Evolutionary conservation across 1,140 invertebrate species (phyloP).

Genomic region (Uloborus diversus): DNA sequence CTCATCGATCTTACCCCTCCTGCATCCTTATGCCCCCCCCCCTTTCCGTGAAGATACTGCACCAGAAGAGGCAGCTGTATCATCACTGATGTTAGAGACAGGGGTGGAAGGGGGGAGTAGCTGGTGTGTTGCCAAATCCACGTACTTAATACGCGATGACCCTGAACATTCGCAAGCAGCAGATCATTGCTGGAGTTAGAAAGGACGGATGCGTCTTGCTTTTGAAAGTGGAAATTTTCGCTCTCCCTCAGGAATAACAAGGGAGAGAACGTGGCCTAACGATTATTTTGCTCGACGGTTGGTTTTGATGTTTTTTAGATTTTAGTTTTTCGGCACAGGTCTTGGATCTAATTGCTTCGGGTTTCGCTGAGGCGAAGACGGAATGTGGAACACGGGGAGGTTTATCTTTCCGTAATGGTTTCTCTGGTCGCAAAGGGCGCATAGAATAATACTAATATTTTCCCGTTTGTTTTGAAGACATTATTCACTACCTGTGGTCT

Average conservation of each 20-base stretch:
- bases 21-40: background rate
- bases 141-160: conserved; percentile 52
- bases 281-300: conserved; percentile 32
- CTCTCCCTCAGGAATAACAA: conserved; percentile 3
- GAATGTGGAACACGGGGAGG: too few species aligned
- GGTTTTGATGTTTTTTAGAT: too few species aligned
- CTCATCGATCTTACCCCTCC: conserved; percentile 28
- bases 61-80: conserved; percentile 28
- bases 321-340: too few species aligned
- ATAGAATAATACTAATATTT: too few species aligned
- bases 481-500: too few species aligned
- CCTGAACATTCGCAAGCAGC: conserved; percentile 39
- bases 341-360: too few species aligned
- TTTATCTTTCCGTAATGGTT: too few species aligned
- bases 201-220: conserved; percentile 46
- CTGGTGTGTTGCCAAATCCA: conserved; percentile 51
- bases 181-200: conserved; percentile 11
- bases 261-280: background rate
- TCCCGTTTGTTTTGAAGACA: too few species aligned
- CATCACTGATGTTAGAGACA: conserved; percentile 5
- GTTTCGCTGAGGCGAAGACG: too few species aligned
- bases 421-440: too few species aligned
- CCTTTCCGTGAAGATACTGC: conserved; percentile 9
- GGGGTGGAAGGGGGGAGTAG: background rate
- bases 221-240: conserved; percentile 44